Conservation (phyloP, 2,113 vertebrate genomes). For the Scolopax mira region DNA sequence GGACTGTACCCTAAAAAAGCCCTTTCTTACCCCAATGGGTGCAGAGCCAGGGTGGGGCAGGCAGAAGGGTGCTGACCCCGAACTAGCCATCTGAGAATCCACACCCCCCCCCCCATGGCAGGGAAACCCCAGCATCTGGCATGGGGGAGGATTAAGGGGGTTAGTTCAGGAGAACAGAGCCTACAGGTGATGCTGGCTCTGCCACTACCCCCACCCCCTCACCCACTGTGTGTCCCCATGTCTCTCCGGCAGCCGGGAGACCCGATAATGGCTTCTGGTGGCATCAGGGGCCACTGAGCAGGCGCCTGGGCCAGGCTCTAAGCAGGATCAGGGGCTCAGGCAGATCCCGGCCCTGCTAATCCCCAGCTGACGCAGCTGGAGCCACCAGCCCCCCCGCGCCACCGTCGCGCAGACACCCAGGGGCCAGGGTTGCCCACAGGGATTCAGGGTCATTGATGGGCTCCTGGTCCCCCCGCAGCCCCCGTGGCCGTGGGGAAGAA, state of each 20-base stretch:
- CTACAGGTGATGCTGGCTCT: neutral
- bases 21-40: neutral
- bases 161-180: neutral
- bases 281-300: neutral
- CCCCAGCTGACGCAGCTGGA: neutral
- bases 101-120: accelerated
- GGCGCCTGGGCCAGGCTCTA: neutral
- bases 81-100: neutral
- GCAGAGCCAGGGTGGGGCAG: neutral
- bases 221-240: neutral
- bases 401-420: neutral
- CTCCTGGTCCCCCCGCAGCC: neutral
- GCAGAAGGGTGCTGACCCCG: neutral
- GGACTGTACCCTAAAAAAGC: neutral
- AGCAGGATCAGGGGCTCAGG: neutral
- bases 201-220: neutral
- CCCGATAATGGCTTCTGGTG: neutral
- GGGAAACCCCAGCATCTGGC: neutral
- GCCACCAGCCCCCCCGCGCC: neutral
- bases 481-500: neutral
- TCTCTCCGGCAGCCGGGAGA: neutral
- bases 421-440: neutral
- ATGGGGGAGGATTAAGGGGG: neutral
- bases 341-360: neutral
- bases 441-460: neutral